Base-by-base conservation (phyloP, 1,140 invertebrate genomes). In the Muscidifurax raptorellus region DNA sequence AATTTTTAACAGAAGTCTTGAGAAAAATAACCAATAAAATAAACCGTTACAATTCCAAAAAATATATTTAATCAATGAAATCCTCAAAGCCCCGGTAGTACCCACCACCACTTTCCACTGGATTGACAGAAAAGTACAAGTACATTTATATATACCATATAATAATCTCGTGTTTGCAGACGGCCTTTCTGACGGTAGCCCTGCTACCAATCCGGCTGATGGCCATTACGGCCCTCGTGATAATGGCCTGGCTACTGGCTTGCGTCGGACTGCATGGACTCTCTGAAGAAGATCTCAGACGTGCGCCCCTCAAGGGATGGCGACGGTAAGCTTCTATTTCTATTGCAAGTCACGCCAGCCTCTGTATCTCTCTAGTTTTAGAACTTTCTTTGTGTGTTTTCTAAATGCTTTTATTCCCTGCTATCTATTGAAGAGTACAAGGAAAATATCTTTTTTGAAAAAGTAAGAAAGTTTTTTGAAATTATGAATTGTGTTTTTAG, bases 231-330 rank as follows among this genome's bases (percentile, higher is more conserved):
- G 94, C 95, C 28, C 94, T 97, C 75, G 94, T 98, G 67, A 94
- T 97, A 80, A 94, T 96, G 22, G 97, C 97, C 0, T 98, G 97
- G 96, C 92, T 96, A 85, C 93, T 98, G 12, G 97, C 97, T 12
- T 96, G 95, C 88, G 92, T 97, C 47, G 97, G 97, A 40, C 94
- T 97, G 4, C 95, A 95, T 87, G 96, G 97, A 4, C 89, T 97
- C 6, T 95, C 95, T 28, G 95, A 97, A 88, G 95, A 97, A 78
- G 96, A 97, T 87, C 92, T 97, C 9, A 94, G 95, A 83, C 93
- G 94, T 52, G 95, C 95, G 86, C 97, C 97, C 10, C 94, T 98
- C 81, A 94, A 94, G 10, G 96, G 96, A 85, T 98, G 97, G 97
- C 95, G 97, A 92, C 96, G 96, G 97, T 98, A 94, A 94, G 93